Evolutionary conservation across 2,113 vertebrate species (phyloP).

Genomic region (Hiodon tergisus): DNA sequence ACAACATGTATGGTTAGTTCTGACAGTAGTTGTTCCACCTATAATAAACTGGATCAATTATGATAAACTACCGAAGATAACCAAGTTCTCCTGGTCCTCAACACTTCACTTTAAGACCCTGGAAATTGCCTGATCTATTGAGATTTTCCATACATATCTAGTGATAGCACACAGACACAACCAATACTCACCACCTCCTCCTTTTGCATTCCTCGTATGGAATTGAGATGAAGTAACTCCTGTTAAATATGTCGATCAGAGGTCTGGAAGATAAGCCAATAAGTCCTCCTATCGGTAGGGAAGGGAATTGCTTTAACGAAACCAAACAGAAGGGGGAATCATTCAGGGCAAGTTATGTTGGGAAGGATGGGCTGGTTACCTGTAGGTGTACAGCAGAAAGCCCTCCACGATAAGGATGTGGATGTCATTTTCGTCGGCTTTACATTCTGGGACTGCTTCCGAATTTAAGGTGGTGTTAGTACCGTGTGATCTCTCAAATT

Average conservation of each 20-base stretch:
- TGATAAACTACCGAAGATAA: too few relatives aligned
- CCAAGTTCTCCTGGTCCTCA: too few relatives aligned
- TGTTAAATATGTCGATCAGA: conserved; percentile 75
- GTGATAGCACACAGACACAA: not conserved
- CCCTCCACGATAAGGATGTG: conserved; percentile 89
- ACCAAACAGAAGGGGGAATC: not conserved
- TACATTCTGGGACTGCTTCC: conserved; percentile 31
- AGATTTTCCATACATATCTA: not conserved
- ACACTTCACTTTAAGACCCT: too few relatives aligned
- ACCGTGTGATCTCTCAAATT: conserved; percentile 71
- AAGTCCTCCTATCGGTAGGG: too few relatives aligned
- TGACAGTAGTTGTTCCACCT: not conserved
- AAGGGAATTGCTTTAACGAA: too few relatives aligned
- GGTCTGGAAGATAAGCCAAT: conserved; percentile 59
- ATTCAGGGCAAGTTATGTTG: not conserved
- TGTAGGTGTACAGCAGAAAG: conserved; percentile 91
- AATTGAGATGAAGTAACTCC: conserved; percentile 82
- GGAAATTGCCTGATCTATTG: too few relatives aligned
- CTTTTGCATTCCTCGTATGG: conserved; percentile 89
- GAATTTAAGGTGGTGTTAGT: conserved; percentile 51
- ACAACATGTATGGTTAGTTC: not conserved
- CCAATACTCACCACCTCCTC: conserved; percentile 75
- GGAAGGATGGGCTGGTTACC: conserved; percentile 42
- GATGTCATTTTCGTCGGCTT: conserved; percentile 50
- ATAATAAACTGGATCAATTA: too few relatives aligned